Base-by-base conservation (phyloP, 2,888 invertebrate genomes). In the Nebria brevicollis region DNA sequence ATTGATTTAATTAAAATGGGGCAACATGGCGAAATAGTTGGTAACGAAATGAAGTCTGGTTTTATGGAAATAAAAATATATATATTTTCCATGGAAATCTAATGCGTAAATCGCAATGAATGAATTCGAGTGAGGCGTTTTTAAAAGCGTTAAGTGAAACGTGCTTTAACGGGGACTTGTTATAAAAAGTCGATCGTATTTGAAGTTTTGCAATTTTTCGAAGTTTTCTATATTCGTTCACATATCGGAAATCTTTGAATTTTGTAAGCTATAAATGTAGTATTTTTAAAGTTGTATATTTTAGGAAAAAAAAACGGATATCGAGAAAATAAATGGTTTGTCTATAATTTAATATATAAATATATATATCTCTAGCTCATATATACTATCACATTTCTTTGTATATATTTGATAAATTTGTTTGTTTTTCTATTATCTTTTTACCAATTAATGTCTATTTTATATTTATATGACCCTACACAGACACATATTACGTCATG, bases 181-280 rank as follows among this genome's bases (percentile, higher is more conserved):
- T 54, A 54, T 54, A 54, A 54, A 54, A 54, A 54, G 13, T 54
- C 54, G 54, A 54, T 54, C 54, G 54, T 54, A 11, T 54, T 54
- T 54, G 13, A 3, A 54, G 54, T 54, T 54, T 54, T 54, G 54
- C 54, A 54, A 54, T 54, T 11, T 54, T 54, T 54, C 54, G 54
- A 54, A 54, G 54, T 54, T 54, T 54, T 54, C 54, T 54, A 54
- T 54, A 54, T 54, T 54, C 54, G 54, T 54, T 54, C 54, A 54
- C 54, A 54, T 54, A 54, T 54, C 54, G 54, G 54, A 54, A 54
- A 54, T 3, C 54, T 54, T 54, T 54, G 54, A 54, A 54, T 54
- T 54, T 54, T 54, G 54, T 54, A 54, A 54, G 54, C 54, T 54
- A 13, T 54, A 54, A 11, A 54, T 54, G 54, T 54, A 54, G 54